Conservation (phyloP, 2,888 invertebrate species). For the Drosophila siamana region DNA sequence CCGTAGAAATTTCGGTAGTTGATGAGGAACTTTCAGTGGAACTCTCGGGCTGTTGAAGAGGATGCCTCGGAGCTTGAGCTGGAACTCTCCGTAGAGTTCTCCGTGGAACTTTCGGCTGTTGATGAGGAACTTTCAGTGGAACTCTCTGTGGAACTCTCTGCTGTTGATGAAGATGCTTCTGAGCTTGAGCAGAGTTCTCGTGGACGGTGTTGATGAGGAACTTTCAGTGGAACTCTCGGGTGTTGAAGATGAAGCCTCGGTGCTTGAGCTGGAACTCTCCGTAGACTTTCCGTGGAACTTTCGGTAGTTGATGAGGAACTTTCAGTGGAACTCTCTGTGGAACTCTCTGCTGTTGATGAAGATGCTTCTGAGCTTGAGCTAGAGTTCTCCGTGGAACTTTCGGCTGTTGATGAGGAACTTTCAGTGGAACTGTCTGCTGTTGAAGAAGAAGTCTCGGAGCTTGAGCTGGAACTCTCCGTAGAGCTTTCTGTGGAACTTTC, state of each 20-base stretch:
- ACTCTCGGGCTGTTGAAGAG: too few relatives aligned
- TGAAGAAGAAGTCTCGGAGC: neutral
- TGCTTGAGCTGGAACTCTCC: constrained; percentile 1
- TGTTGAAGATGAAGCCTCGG: neutral
- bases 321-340: constrained; percentile 8
- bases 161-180: too few relatives aligned
- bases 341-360: neutral
- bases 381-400: neutral
- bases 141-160: constrained; percentile 1
- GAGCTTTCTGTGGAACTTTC: constrained; percentile 6
- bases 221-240: neutral
- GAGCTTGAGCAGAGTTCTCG: too few relatives aligned
- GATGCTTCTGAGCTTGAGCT: neutral
- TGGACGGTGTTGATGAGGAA: neutral
- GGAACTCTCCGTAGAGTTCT: too few relatives aligned
- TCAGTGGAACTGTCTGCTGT: constrained; percentile 10
- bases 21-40: too few relatives aligned
- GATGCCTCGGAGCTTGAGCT: too few relatives aligned
- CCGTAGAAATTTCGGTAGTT: constrained; percentile 6
- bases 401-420: neutral
- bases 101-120: neutral
- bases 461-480: constrained; percentile 9
- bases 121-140: neutral
- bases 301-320: neutral
- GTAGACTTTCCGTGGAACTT: constrained; percentile 6